Base-by-base conservation (phyloP, 1,140 invertebrate genomes). In the Pseudoatta argentina region DNA sequence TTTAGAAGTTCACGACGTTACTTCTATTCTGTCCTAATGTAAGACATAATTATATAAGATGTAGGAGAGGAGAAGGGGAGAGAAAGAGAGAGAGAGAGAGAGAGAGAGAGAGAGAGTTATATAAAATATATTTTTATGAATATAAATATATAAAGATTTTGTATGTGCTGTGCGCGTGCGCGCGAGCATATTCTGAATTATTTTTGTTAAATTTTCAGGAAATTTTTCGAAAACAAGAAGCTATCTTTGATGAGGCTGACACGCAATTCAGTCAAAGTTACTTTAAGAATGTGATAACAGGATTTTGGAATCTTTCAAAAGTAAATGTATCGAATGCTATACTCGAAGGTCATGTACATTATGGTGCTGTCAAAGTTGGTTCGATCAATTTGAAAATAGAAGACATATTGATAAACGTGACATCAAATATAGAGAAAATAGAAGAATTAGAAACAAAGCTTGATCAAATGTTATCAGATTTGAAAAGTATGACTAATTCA, bases 191-290 rank as follows among this genome's bases (percentile, higher is more conserved):
- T 0, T 3, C 10, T 14, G 4, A 59, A 24, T 8, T 61, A 59
- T 24, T 75, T 75, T 61, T 53, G 51, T 39, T 57, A 57, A 30
- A 12, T 72, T 71, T 89, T 27, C 34, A 93, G 93, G 88, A 89
- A 21, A 8, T 89, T 61, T 67, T 93, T 59, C 21, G 86, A 10
- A 79, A 91, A 27, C 92, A 94, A 55, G 88, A 93, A 67, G 57
- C 24, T 5, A 77, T 91, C 57, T 64, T 94, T 3, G 16, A 89
- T 39, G 87, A 91, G 39, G 91, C 89, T 1, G 57, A 82, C 18
- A n/a, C 2, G 16, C 66, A 48, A 0, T 30, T 89, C 1, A 59
- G 91, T 7, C 51, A 83, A 21, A 91, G 88, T 67, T 88, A 91
- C 27, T 77, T 88, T 0, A 76, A 51, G 0, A 87, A 88, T 87